Evolutionary conservation across 1,140 invertebrate genomes (phyloP).

Genomic region (Diabrotica virgifera): DNA sequence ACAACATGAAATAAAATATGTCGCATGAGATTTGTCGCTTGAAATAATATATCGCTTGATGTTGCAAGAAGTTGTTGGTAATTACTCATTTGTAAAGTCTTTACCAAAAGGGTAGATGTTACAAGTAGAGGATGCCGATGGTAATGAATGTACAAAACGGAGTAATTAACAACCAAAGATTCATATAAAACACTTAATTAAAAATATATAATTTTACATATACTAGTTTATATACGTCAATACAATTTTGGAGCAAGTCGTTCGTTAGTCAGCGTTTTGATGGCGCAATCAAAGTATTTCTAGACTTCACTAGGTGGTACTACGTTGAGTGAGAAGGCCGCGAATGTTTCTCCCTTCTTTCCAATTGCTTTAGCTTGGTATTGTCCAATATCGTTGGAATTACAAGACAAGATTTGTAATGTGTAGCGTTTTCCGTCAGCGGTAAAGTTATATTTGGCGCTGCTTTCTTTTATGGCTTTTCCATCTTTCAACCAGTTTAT

Average conservation of each 20-base stretch:
- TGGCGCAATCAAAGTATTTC: constrained; percentile 24
- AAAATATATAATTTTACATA: constrained; percentile 41
- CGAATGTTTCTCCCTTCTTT: constrained; percentile 75
- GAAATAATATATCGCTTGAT: constrained; percentile 24
- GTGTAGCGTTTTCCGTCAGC: constrained; percentile 74
- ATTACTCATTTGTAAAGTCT: constrained; percentile 8
- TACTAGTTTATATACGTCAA: constrained; percentile 33
- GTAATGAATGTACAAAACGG: constrained; percentile 4
- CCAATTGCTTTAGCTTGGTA: constrained; percentile 85
- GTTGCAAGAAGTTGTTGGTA: constrained; percentile 23
- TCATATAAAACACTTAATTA: constrained; percentile 40
- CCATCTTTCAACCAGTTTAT: constrained; percentile 88
- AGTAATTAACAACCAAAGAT: constrained; percentile 10
- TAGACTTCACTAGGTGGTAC: constrained; percentile 44
- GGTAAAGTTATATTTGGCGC: constrained; percentile 75
- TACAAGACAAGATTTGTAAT: constrained; percentile 73
- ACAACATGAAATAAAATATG: too few species aligned
- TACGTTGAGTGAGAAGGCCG: constrained; percentile 86
- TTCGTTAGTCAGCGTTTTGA: constrained; percentile 36
- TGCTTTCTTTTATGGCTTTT: constrained; percentile 70
- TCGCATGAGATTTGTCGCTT: too few species aligned
- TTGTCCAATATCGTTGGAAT: constrained; percentile 80
- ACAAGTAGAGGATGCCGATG: constrained; percentile 43
- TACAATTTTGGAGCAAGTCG: constrained; percentile 39
- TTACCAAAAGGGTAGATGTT: constrained; percentile 19